These are phyloP conservation scores for Xenopus tropicalis DNA, from an alignment of 2,113 vertebrate species.

Conservation along the genomic window DNA sequence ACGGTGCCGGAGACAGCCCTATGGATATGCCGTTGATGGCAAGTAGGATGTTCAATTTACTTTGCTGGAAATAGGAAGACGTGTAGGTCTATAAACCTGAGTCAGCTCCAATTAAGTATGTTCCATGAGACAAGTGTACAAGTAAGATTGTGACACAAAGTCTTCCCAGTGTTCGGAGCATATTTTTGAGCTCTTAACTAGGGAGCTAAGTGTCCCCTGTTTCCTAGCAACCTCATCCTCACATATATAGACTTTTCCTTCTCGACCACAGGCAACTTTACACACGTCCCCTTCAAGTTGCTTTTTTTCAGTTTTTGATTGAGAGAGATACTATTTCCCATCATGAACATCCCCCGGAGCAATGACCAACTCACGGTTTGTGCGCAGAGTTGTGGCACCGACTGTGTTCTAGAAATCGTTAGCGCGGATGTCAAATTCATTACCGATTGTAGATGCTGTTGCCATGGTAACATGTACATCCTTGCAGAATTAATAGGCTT, in stretches of 20 bases:
- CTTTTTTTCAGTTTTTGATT: background rate
- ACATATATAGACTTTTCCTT: background rate
- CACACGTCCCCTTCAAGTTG: background rate
- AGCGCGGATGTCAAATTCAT: slow-evolving; percentile 8
- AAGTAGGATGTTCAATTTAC: background rate
- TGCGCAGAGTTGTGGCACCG: background rate
- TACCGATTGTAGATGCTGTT: slow-evolving; percentile 3
- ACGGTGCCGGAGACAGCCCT: no score
- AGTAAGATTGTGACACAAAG: background rate
- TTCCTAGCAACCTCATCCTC: slow-evolving; percentile 27
- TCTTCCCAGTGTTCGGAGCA: slow-evolving; percentile 5
- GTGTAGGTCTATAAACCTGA: background rate
- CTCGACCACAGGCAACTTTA: slow-evolving; percentile 1
- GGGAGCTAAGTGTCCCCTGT: slow-evolving; percentile 7
- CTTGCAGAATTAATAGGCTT: no score
- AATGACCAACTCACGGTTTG: background rate
- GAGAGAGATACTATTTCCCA: background rate
- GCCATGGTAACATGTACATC: slow-evolving; percentile 19
- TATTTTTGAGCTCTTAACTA: slow-evolving; percentile 5
- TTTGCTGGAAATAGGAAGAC: background rate
- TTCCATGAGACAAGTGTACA: background rate
- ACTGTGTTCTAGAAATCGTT: background rate
- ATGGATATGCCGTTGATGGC: no score
- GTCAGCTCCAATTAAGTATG: slow-evolving; percentile 1
- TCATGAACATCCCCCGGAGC: slow-evolving; percentile 13